Conservation (phyloP, 2,888 invertebrate genomes). For the Stratiomys singularior region DNA sequence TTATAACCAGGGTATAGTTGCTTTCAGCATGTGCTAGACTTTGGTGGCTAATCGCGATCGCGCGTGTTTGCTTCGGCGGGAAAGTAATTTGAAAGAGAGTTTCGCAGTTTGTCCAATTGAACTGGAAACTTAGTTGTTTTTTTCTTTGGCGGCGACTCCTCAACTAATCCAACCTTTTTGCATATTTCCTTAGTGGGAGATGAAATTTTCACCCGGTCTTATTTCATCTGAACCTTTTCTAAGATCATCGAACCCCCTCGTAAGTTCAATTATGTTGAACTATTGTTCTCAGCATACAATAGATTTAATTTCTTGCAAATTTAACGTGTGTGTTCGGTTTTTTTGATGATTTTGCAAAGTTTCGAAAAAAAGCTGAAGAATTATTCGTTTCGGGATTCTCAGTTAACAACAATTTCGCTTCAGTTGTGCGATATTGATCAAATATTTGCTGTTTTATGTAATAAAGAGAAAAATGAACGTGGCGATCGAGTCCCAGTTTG, state of each 20-base stretch:
- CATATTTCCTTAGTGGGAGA: no score
- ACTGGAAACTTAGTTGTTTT: no score
- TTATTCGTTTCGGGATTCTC: not conserved
- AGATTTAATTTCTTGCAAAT: not conserved
- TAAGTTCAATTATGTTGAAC: conserved; percentile 10
- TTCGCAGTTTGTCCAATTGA: not conserved
- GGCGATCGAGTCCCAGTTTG: not conserved
- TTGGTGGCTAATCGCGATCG: conserved; percentile 15
- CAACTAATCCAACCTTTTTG: no score
- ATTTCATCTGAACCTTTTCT: not conserved
- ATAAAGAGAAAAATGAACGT: not conserved
- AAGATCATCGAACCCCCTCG: not conserved
- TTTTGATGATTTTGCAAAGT: conserved; percentile 11
- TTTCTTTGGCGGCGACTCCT: no score
- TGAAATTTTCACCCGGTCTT: not conserved
- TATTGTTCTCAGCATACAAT: conserved; percentile 1
- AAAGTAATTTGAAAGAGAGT: not conserved
- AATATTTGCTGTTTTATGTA: not conserved
- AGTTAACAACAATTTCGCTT: not conserved
- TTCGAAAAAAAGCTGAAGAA: not conserved
- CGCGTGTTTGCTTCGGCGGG: conserved; percentile 2
- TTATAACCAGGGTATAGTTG: not conserved
- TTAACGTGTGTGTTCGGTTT: not conserved
- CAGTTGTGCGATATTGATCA: not conserved
- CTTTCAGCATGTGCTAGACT: not conserved